phyloP scores from a whole-genome alignment of 2,888 invertebrate species.

The Cistogaster globosa region DNA sequence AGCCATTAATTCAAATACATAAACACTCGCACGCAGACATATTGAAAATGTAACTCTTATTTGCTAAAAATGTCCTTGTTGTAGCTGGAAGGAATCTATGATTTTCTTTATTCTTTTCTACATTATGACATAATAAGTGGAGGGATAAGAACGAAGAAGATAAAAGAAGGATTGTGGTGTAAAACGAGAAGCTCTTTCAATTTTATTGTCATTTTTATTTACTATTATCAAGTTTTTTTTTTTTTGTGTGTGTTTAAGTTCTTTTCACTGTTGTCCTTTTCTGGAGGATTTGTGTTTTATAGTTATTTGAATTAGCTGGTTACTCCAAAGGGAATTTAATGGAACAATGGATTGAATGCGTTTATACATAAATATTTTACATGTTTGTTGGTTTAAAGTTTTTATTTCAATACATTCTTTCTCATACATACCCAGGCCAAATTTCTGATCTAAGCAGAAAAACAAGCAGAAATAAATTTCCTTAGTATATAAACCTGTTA shows the following conservation, averaged over 20 bases:
- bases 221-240: neutral
- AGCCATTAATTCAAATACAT: neutral
- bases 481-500: neutral
- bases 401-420: neutral
- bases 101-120: neutral
- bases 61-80: slow-evolving; percentile 28
- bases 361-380: slow-evolving; percentile 17
- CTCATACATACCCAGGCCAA: neutral
- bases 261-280: neutral
- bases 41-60: neutral
- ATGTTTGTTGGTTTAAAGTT: slow-evolving; percentile 18
- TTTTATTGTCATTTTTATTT: slow-evolving; percentile 40
- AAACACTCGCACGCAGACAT: neutral
- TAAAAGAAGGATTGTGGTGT: neutral
- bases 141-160: neutral
- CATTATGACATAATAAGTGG: neutral
- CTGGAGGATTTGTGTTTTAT: slow-evolving; percentile 11
- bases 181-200: neutral
- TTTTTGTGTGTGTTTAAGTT: slow-evolving; percentile 15
- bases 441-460: neutral
- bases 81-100: slow-evolving; percentile 13
- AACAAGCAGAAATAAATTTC: neutral
- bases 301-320: slow-evolving; percentile 41
- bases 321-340: slow-evolving; percentile 28
- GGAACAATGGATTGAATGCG: neutral